These are phyloP conservation scores for Sipha maydis DNA, from an alignment of 2,888 invertebrate species.

Conservation along the genomic window DNA sequence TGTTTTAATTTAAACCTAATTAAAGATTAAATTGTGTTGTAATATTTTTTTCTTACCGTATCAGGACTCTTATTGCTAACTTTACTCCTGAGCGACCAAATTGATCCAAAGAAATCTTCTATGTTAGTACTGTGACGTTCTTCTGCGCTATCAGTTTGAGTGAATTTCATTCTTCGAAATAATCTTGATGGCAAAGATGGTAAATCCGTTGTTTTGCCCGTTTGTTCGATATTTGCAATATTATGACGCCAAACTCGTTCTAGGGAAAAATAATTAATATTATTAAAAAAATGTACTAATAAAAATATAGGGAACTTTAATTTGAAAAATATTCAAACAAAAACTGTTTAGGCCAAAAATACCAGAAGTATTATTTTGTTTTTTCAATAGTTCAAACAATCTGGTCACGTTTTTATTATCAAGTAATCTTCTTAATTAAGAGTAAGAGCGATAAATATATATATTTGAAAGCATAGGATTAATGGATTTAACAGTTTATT, in stretches of 20 bases:
- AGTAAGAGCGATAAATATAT: neutral
- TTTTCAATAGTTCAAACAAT: neutral
- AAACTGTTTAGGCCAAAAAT: too few relatives aligned
- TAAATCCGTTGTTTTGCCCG: slow-evolving; percentile 33
- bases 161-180: slow-evolving; percentile 34
- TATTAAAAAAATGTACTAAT: neutral
- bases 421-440: neutral
- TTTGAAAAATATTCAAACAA: too few relatives aligned
- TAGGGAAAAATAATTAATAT: neutral
- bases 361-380: too few relatives aligned
- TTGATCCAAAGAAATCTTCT: slow-evolving; percentile 29
- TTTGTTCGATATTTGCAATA: slow-evolving; percentile 54
- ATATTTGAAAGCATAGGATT: neutral
- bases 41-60: neutral
- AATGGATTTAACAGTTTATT: neutral
- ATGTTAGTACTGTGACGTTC: slow-evolving; percentile 17
- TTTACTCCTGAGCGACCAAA: slow-evolving; percentile 57
- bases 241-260: slow-evolving; percentile 19
- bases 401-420: neutral
- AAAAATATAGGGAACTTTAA: neutral
- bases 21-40: neutral
- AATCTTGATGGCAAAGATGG: slow-evolving; percentile 35
- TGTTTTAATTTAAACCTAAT: neutral
- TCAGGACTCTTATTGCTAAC: slow-evolving; percentile 36
- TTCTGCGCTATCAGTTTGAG: slow-evolving; percentile 28